Percentiles rank a stretch among this genome's conserved stretches.
These are phyloP conservation scores for Drosophila anomalata DNA, from an alignment of 2,888 invertebrate genomes.

Conservation along the genomic window DNA sequence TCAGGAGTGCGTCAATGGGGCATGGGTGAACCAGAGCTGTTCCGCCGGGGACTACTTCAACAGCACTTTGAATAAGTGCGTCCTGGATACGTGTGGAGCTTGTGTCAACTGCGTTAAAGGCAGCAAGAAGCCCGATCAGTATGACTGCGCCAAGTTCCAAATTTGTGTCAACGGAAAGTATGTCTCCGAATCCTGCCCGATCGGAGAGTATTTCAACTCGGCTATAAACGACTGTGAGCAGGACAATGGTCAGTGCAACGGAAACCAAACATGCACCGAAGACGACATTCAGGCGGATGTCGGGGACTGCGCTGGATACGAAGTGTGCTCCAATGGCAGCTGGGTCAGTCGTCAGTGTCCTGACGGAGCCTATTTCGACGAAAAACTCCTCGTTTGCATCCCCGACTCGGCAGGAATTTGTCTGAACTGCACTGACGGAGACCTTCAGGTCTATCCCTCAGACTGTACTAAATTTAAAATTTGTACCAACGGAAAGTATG, in stretches of 20 bases:
- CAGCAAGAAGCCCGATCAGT: background rate
- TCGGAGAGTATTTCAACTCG: slow-evolving; percentile 22
- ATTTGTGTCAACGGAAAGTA: slow-evolving; percentile 28
- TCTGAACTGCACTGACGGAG: too few relatives aligned
- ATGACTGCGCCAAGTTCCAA: slow-evolving; percentile 34
- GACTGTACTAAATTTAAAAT: too few relatives aligned
- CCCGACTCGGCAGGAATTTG: too few relatives aligned
- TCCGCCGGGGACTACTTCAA: slow-evolving; percentile 11
- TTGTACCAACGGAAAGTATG: too few relatives aligned
- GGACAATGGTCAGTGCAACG: slow-evolving; percentile 48
- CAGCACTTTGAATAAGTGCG: slow-evolving; percentile 2
- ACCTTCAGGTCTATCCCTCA: too few relatives aligned
- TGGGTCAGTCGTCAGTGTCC: too few relatives aligned
- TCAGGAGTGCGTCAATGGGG: slow-evolving; percentile 27
- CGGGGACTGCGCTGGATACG: too few relatives aligned
- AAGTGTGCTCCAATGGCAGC: too few relatives aligned
- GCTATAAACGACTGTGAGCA: background rate
- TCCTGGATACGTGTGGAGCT: slow-evolving; percentile 19
- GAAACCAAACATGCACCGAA: too few relatives aligned
- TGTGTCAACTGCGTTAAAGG: slow-evolving; percentile 44
- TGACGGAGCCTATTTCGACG: too few relatives aligned
- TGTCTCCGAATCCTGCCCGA: slow-evolving; percentile 15
- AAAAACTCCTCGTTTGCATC: too few relatives aligned
- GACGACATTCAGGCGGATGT: too few relatives aligned
- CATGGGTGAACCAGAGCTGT: slow-evolving; percentile 1